Percentiles rank a stretch among this genome's conserved stretches.
phyloP scores from a whole-genome alignment of 2,113 vertebrate species.

The Eurystomus gularis region DNA sequence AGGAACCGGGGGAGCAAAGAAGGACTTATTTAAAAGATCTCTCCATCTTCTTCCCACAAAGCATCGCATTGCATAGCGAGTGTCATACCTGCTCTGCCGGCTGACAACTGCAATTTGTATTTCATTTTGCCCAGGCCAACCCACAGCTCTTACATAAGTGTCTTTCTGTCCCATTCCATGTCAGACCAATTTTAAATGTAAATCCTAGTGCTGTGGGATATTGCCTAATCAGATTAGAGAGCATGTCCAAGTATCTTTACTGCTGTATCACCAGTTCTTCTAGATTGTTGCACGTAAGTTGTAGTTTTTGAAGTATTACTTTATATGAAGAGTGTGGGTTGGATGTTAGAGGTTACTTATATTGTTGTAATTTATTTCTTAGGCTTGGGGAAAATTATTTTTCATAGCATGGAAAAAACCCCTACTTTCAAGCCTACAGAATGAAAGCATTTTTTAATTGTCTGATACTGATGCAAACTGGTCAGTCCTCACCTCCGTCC shows the following conservation, averaged over 20 bases:
- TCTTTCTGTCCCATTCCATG: constrained; percentile 4
- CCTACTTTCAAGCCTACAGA: neutral
- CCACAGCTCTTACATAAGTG: neutral
- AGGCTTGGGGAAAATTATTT: neutral
- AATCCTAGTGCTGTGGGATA: neutral
- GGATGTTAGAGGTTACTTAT: neutral
- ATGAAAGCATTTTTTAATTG: neutral
- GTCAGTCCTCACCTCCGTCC: no score
- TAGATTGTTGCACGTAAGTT: accelerated
- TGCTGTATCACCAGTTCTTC: neutral
- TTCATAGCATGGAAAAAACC: accelerated
- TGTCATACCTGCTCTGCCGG: neutral
- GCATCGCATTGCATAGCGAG: accelerated
- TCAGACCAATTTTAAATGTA: constrained; percentile 21
- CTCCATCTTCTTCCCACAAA: neutral
- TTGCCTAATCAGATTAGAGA: constrained; percentile 22
- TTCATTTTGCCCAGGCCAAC: neutral
- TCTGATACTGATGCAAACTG: no score
- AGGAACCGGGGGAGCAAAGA: neutral
- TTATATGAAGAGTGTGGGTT: neutral
- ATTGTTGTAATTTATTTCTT: neutral
- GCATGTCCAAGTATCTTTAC: neutral
- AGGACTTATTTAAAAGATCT: neutral
- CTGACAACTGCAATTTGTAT: neutral
- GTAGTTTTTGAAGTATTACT: neutral